These are phyloP conservation scores for Cyanoramphus novaezelandiae DNA, from an alignment of 2,113 vertebrate species.

Conservation along the genomic window DNA sequence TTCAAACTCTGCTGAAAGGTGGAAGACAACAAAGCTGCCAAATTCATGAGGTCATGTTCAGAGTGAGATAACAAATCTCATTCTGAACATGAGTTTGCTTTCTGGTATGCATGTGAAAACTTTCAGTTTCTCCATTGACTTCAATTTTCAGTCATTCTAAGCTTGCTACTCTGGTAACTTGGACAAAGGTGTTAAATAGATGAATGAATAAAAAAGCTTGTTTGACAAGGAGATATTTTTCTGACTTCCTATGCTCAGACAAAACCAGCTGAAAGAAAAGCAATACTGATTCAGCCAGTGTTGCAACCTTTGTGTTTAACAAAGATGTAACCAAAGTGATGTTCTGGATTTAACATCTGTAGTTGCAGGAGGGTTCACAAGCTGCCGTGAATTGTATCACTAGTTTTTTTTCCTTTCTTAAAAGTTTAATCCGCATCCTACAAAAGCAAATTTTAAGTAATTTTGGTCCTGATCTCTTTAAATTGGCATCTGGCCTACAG, in stretches of 20 bases:
- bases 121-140: conserved; percentile 15
- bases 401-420: not conserved
- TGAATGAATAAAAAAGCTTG: not conserved
- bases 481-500: not conserved
- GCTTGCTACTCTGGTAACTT: not conserved
- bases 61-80: conserved; percentile 37
- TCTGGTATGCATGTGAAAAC: not conserved
- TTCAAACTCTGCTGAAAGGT: not conserved
- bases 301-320: not conserved
- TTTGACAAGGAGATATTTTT: not conserved
- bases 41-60: conserved; percentile 17
- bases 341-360: not conserved
- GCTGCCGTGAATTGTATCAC: not conserved
- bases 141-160: not conserved
- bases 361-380: not conserved
- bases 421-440: not conserved
- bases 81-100: conserved; percentile 1
- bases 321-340: not conserved
- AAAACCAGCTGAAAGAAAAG: not conserved
- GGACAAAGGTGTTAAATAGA: not conserved
- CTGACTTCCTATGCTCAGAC: not conserved
- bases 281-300: not conserved
- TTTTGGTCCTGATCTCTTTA: not conserved
- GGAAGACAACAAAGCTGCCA: conserved; percentile 16
- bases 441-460: not conserved